Evolutionary conservation across 2,797 vertebrate species (phyloP).

Genomic region (Bryconaethiops microstoma): DNA sequence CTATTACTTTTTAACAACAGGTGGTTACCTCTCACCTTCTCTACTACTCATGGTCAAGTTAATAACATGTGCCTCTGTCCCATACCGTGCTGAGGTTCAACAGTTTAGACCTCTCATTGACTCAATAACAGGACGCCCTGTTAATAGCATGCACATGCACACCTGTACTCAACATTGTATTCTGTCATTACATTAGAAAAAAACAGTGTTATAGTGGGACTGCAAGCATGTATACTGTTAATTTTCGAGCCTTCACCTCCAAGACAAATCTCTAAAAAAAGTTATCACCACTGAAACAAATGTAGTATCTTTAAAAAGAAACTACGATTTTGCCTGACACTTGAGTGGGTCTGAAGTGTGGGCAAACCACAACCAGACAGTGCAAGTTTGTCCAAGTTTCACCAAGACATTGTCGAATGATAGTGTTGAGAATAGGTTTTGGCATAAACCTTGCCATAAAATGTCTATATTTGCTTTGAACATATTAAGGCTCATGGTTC

Average conservation of each 20-base stretch:
- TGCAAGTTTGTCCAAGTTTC: too few relatives aligned
- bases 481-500: neutral
- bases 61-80: conserved; percentile 38
- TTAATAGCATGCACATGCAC: neutral
- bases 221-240: too few relatives aligned
- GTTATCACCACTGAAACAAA: too few relatives aligned
- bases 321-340: too few relatives aligned
- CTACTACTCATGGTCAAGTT: conserved; percentile 2
- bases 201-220: neutral
- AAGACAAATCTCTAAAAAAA: too few relatives aligned
- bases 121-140: neutral
- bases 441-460: too few relatives aligned
- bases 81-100: conserved; percentile 28
- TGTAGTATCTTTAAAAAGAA: too few relatives aligned
- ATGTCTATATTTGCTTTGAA: neutral
- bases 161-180: neutral
- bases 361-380: too few relatives aligned
- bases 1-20: conserved; percentile 33
- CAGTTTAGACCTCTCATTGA: neutral
- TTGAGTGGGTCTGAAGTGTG: too few relatives aligned
- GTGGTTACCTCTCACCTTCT: conserved; percentile 49
- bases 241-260: too few relatives aligned
- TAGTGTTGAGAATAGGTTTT: too few relatives aligned
- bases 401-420: too few relatives aligned
- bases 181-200: conserved; percentile 1